phyloP scores from a whole-genome alignment of 1,140 invertebrate genomes.

The Belonocnema kinseyi region DNA sequence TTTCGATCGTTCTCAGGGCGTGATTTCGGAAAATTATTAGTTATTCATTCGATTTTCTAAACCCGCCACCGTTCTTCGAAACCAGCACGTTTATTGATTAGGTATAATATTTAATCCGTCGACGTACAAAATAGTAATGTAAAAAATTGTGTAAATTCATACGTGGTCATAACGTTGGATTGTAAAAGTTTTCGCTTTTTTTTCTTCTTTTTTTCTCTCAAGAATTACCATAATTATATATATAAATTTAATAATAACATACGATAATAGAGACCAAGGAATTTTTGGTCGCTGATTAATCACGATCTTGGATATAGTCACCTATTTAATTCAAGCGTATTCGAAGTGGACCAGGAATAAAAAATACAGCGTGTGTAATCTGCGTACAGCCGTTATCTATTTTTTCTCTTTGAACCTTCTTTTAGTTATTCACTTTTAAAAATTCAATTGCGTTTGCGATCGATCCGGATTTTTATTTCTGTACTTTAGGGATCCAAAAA shows the following conservation, averaged over 20 bases:
- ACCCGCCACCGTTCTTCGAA: background rate
- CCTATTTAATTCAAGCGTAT: constrained; percentile 44
- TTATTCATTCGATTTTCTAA: constrained; percentile 6
- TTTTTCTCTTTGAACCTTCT: background rate
- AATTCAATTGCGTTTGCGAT: background rate
- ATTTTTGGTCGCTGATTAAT: constrained; percentile 11
- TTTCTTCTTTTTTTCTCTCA: constrained; percentile 32
- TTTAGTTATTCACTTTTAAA: background rate
- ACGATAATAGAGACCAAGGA: constrained; percentile 25
- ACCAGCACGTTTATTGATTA: constrained; percentile 35
- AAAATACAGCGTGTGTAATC: constrained; percentile 36
- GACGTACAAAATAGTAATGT: constrained; percentile 63
- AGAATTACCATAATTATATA: constrained; percentile 22
- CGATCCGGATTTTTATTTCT: background rate
- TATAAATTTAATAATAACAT: constrained; percentile 33
- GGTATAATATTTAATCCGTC: constrained; percentile 35
- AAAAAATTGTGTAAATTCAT: constrained; percentile 65
- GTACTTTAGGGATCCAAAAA: too few relatives aligned
- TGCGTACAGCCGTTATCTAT: background rate
- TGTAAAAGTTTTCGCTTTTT: constrained; percentile 49
- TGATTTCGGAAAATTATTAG: constrained; percentile 11
- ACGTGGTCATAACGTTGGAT: constrained; percentile 50
- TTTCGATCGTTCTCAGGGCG: background rate
- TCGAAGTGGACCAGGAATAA: constrained; percentile 39
- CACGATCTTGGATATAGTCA: constrained; percentile 22